Conservation (phyloP, 2,113 vertebrate species). For the Platichthys flesus region DNA sequence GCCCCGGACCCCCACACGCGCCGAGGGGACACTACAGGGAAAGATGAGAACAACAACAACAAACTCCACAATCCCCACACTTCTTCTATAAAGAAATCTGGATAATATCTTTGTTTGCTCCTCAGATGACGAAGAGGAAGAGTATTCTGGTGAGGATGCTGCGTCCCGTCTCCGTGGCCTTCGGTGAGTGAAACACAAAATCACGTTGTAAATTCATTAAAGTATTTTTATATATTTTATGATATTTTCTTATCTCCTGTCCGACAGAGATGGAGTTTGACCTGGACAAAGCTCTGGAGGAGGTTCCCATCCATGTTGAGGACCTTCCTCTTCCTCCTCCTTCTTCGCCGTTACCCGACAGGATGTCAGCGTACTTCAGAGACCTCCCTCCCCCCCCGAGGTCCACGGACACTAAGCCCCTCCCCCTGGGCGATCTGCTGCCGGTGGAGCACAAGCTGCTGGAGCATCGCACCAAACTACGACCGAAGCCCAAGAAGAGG, state of each 20-base stretch:
- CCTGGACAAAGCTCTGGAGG: constrained; percentile 94
- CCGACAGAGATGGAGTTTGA: constrained; percentile 95
- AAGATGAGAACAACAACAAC: no score
- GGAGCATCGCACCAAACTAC: constrained; percentile 91
- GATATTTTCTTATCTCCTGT: neutral
- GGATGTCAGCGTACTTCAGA: constrained; percentile 2
- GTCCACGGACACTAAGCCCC: constrained; percentile 72
- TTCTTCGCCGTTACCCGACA: constrained; percentile 20
- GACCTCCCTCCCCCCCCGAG: constrained; percentile 50
- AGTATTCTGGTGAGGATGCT: constrained; percentile 97
- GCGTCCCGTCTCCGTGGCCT: constrained; percentile 93
- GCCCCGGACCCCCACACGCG: no score
- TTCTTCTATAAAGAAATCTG: no score
- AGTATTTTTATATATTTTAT: no score
- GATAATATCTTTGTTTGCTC: constrained; percentile 3
- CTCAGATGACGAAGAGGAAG: constrained; percentile 95
- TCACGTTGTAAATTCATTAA: neutral
- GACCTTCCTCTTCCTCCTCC: constrained; percentile 74
- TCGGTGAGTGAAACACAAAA: constrained; percentile 82
- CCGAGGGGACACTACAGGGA: no score
- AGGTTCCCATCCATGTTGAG: constrained; percentile 92
- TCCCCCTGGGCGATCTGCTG: constrained; percentile 84
- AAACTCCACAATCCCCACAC: no score
- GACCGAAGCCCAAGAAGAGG: constrained; percentile 91
- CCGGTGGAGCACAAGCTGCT: constrained; percentile 87